Evolutionary conservation across 2,113 vertebrate genomes (phyloP), one percentile per base, ranked within the genome.

Genomic region (Zootoca vivipara): DNA sequence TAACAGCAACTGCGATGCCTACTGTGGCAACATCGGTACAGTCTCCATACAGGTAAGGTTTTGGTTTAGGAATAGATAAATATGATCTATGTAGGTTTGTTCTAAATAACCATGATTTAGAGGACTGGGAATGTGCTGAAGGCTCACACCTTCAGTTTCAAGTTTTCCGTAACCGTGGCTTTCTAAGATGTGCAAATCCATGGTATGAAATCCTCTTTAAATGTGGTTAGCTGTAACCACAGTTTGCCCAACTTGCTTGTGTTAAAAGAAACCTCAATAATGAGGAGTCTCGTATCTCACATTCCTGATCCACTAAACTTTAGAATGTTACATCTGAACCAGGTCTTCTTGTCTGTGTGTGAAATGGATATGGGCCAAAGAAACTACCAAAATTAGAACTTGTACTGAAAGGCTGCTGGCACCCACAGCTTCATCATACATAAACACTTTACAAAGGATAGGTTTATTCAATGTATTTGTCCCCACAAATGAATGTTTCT

Each of bases 1-100:
- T 99, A 88, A 99, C 99, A 0, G 99, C 99, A 88, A 99, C 99
- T 28, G 98, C 99, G 82, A 99, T 99, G 99, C 99, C 99, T 13
- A 99, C 99, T 0, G 99, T 99, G 82, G 99, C 99, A 91, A 99
- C 99, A 1, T 99, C 99, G 89, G 99, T 99, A 91, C 99, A 99
- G 92, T 99, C 99, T 94, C 99, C 99, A 74, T 99, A 99, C 96
- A 98, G 99, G 99, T 99, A 96, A 93, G 94, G 78, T 20, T 87
- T 8, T 13, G 9, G 88, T 85, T 86, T 56, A 62, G 74, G 22
- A 62, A 64, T 84, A 8, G 30, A 20, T 87, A 40, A 26, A 35
- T 56, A 40, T n/a, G 65, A 33, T 78, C 30, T 10, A n/a, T 40
- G 8, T 78, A 69, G 16, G 12, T 64, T 58, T 56, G 4, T 56